Conservation (phyloP, 1,140 invertebrate genomes). For the Drosophila trapezifrons region DNA sequence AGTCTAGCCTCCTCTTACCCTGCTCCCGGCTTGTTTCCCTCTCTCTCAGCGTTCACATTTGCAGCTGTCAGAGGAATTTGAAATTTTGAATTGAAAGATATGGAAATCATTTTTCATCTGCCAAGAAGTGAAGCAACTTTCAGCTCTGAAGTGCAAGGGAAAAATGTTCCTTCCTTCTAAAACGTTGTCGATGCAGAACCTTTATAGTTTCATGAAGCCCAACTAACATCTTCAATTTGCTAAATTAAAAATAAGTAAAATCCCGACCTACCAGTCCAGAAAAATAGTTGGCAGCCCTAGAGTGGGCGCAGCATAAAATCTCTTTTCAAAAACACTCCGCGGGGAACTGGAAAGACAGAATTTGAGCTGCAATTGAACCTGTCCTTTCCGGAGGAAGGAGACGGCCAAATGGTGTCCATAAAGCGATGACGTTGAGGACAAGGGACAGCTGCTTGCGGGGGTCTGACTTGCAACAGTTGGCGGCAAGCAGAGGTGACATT, state of each 20-base stretch:
- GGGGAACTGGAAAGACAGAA: conserved; percentile 20
- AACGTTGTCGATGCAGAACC: conserved; percentile 3
- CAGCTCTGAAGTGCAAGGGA: conserved; percentile 1
- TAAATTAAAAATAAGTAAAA: conserved; percentile 4
- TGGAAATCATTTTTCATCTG: conserved; percentile 36
- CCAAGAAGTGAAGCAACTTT: neutral
- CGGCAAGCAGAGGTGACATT: conserved; percentile 36
- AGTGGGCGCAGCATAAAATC: conserved; percentile 8
- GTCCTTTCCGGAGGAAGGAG: conserved; percentile 19
- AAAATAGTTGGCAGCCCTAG: neutral
- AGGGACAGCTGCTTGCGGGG: conserved; percentile 22
- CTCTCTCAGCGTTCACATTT: conserved; percentile 45
- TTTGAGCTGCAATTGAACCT: conserved; percentile 59
- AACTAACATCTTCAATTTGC: conserved; percentile 1
- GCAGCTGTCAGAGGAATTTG: conserved; percentile 54
- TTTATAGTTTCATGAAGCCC: neutral
- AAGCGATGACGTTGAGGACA: conserved; percentile 33
- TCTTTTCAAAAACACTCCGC: conserved; percentile 3
- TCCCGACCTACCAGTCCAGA: neutral
- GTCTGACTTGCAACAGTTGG: conserved; percentile 49
- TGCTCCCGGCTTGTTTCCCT: neutral
- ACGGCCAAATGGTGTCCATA: conserved; percentile 34
- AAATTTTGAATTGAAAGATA: conserved; percentile 48
- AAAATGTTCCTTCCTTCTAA: conserved; percentile 13
- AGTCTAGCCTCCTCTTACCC: neutral